Conservation (phyloP, 2,113 vertebrate genomes). For the Hoplias malabaricus region DNA sequence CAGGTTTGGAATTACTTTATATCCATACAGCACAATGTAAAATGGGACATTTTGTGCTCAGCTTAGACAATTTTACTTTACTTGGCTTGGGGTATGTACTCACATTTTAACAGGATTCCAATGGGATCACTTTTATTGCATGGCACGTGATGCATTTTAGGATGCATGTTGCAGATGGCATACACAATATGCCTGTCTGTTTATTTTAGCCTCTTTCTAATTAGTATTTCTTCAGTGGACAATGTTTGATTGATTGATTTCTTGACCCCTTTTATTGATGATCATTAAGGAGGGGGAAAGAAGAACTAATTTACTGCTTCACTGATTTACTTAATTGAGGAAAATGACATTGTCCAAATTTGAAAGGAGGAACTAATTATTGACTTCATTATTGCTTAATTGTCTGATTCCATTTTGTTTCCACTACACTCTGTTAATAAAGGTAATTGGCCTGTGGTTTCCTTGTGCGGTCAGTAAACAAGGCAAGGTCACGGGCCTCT, state of each 20-base stretch:
- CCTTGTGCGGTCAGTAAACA: constrained; percentile 60
- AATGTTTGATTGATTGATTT: constrained; percentile 77
- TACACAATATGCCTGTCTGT: neutral
- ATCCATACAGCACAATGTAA: too few relatives aligned
- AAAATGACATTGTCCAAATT: constrained; percentile 80
- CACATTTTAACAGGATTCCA: neutral
- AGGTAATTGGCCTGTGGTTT: constrained; percentile 70
- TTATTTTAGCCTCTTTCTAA: constrained; percentile 25
- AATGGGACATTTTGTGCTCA: too few relatives aligned
- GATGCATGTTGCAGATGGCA: neutral
- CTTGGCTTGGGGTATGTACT: neutral
- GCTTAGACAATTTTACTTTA: neutral
- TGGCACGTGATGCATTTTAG: neutral
- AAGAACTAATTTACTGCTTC: constrained; percentile 79
- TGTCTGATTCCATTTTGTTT: constrained; percentile 77
- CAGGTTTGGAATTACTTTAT: too few relatives aligned
- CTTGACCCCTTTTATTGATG: constrained; percentile 73
- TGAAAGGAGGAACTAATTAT: constrained; percentile 79
- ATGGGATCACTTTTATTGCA: neutral
- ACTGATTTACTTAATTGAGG: constrained; percentile 74
- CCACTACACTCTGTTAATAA: constrained; percentile 74
- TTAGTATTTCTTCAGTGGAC: constrained; percentile 58
- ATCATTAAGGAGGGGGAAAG: constrained; percentile 68
- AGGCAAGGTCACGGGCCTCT: constrained; percentile 70
- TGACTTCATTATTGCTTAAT: constrained; percentile 74